Conservation (phyloP, 2,113 vertebrate species). For the Gulo gulo region DNA sequence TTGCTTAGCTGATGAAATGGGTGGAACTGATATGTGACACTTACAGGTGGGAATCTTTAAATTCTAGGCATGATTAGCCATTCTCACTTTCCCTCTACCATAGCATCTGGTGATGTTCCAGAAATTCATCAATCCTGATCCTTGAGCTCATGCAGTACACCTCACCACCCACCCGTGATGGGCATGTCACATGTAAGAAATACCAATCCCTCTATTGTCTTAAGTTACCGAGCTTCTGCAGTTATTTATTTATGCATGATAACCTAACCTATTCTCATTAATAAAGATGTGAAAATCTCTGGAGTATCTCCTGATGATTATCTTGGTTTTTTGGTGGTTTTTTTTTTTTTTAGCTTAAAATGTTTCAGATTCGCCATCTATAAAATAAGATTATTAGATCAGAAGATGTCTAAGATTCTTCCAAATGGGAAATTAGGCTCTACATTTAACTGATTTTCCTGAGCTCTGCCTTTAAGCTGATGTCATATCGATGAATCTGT, state of each 20-base stretch:
- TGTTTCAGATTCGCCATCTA: background rate
- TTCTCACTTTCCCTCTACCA: background rate
- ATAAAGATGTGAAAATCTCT: conserved; percentile 8
- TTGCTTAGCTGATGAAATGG: background rate
- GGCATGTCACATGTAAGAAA: background rate
- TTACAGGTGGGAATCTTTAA: background rate
- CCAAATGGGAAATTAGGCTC: background rate
- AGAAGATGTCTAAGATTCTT: background rate
- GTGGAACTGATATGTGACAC: background rate
- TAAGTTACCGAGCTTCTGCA: background rate
- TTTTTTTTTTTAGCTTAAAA: background rate
- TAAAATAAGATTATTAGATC: background rate
- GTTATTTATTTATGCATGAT: background rate
- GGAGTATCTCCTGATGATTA: background rate
- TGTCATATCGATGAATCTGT: background rate
- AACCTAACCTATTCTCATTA: background rate
- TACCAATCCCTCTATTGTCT: background rate
- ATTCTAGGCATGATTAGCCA: background rate
- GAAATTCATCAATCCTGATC: background rate
- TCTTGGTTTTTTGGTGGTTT: background rate
- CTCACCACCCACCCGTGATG: background rate
- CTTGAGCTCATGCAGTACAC: background rate
- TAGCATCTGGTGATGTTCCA: background rate
- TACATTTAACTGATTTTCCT: background rate
- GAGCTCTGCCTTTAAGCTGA: background rate